Evolutionary conservation across 2,888 invertebrate species (phyloP), one percentile per base, ranked within the genome.

Genomic region (Notocelia uddmanniana): DNA sequence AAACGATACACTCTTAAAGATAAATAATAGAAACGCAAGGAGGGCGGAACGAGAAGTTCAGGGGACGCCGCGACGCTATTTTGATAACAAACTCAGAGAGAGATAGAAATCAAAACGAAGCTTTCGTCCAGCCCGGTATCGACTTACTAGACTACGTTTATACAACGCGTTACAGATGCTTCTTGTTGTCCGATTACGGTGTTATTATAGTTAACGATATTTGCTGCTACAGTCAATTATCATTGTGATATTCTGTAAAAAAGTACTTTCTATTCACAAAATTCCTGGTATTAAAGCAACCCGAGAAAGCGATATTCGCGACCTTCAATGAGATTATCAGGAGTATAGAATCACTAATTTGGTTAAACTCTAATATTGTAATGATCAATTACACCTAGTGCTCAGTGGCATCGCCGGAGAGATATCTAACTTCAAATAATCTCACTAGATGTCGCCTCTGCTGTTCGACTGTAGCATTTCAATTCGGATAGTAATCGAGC

Each of bases 21-120:
- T 76, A 79, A 79, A 80, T 77, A 76, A 75, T 78, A 57, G 79
- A 82, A 86, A 89, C 86, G n/a, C 85, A 81, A 72, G 55, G 74
- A 74, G 73, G 71, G 73, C 70, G 58, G 62, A 57, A 76, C 59
- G 45, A 73, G 83, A 80, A 52, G 73, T 75, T 77, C 79, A 77
- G 76, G 75, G 75, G 58, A 79, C 75, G 74, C 81, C 81, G 81
- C 79, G 54, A 78, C 79, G 80, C 82, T 83, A 80, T 79, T 79
- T 76, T 72, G 52, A 55, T 76, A 74, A 76, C 74, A 72, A 81
- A 80, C 76, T 74, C 72, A 75, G 76, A 66, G 70, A 66, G 70
- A 70, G 66, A 72, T 60, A 72, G 72, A 69, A 64, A 73, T 69
- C 64, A 69, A 73, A 73, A 67, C 60, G 19, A 73, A 60, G 31